A percentile compares a stretch with the other conserved stretches of the same genome.
phyloP scores from a whole-genome alignment of 2,113 vertebrate species.

The Synodontis membranacea region DNA sequence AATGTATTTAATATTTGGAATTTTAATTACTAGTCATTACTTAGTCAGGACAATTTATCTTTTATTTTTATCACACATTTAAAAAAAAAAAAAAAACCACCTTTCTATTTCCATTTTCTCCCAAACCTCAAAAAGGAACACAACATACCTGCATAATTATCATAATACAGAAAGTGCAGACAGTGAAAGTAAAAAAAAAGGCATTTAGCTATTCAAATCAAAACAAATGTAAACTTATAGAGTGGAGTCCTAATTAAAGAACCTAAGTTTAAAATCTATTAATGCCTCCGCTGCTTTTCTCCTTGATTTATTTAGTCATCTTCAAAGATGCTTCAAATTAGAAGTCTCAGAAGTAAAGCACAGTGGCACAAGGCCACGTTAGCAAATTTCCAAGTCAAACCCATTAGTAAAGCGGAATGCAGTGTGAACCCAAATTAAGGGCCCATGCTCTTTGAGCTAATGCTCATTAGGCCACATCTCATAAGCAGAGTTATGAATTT shows the following conservation, averaged over 20 bases:
- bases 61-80: not conserved
- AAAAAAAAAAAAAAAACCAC: not conserved
- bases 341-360: not conserved
- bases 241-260: conserved; percentile 44
- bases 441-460: not conserved
- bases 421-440: not conserved
- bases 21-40: not conserved
- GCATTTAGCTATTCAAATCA: not conserved
- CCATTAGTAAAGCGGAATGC: not conserved
- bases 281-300: conserved; percentile 41
- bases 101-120: not conserved
- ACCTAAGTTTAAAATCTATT: conserved; percentile 48
- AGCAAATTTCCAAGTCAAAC: not conserved
- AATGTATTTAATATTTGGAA: not conserved
- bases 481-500: not conserved
- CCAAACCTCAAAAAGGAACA: not conserved
- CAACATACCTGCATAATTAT: not conserved
- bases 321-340: conserved; percentile 1
- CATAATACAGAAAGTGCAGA: not conserved
- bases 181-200: not conserved
- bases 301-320: conserved; percentile 14
- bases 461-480: not conserved
- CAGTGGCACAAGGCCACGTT: not conserved
- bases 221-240: conserved; percentile 20
- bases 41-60: not conserved